phyloP scores from a whole-genome alignment of 2,888 invertebrate genomes.

The Chorisops tibialis region DNA sequence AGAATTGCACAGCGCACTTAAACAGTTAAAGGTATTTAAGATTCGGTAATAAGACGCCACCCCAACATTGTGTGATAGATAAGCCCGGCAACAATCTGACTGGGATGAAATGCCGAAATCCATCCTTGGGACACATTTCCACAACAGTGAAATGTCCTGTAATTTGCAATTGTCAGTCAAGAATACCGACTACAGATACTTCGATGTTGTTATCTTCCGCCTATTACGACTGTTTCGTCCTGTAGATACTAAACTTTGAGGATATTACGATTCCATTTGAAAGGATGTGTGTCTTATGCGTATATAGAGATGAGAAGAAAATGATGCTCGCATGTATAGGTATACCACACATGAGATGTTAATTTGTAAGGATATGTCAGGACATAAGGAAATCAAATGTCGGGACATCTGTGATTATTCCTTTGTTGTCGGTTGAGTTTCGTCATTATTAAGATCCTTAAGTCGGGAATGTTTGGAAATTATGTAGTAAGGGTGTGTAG shows the following conservation, averaged over 20 bases:
- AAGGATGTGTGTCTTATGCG: background rate
- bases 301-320: slow-evolving; percentile 5
- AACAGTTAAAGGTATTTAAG: slow-evolving; percentile 7
- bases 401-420: slow-evolving; percentile 33
- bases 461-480: too few relatives aligned
- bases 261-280: background rate
- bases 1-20: background rate
- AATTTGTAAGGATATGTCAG: slow-evolving; percentile 31
- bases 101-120: slow-evolving; percentile 25
- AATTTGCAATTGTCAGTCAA: slow-evolving; percentile 34
- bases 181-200: slow-evolving; percentile 29
- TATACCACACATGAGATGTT: slow-evolving; percentile 24
- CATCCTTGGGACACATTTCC: slow-evolving; percentile 29
- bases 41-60: background rate
- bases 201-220: slow-evolving; percentile 31
- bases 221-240: slow-evolving; percentile 25
- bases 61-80: background rate
- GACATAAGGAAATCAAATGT: slow-evolving; percentile 33
- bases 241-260: slow-evolving; percentile 13
- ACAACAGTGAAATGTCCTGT: slow-evolving; percentile 30
- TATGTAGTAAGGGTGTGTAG: too few relatives aligned
- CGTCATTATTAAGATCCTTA: slow-evolving; percentile 12
- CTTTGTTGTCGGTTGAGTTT: slow-evolving; percentile 30
- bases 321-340: too few relatives aligned
- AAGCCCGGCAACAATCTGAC: background rate